Conservation (phyloP, 2,888 invertebrate species). For the Hofmannophila pseudospretella region DNA sequence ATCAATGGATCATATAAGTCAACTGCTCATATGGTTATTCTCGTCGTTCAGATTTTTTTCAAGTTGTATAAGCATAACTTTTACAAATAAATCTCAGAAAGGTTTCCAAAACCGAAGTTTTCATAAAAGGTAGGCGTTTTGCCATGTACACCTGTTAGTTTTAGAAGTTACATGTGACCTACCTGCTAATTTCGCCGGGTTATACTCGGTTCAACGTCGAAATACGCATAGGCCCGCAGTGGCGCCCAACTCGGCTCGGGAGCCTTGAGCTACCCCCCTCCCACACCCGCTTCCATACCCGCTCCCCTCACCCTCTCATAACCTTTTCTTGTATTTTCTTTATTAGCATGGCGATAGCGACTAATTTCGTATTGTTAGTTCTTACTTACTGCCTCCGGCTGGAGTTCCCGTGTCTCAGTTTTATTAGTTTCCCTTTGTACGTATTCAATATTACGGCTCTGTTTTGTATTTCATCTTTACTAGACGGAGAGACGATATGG, state of each 20-base stretch:
- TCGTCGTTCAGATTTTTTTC: too few species aligned
- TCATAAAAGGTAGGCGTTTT: too few species aligned
- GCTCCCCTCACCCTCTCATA: conserved; percentile 25
- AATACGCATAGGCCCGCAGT: conserved; percentile 68
- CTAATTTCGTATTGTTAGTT: conserved; percentile 32
- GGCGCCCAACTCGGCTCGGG: conserved; percentile 45
- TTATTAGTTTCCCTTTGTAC: conserved; percentile 7
- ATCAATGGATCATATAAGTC: too few species aligned
- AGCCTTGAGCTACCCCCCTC: conserved; percentile 38
- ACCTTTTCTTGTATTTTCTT: conserved; percentile 46
- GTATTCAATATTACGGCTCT: conserved; percentile 4
- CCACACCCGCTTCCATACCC: conserved; percentile 20
- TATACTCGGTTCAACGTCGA: conserved; percentile 42
- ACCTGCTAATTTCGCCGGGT: conserved; percentile 31
- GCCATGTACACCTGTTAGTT: too few species aligned
- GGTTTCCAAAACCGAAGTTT: too few species aligned
- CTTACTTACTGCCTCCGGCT: conserved; percentile 14
- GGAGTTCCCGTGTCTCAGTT: not conserved
- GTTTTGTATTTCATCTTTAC: not conserved
- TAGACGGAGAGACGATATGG: not conserved
- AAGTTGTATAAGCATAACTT: too few species aligned
- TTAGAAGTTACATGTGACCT: too few species aligned
- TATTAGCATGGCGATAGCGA: conserved; percentile 27
- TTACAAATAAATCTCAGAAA: too few species aligned
- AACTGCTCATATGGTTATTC: too few species aligned